phyloP scores from a whole-genome alignment of 2,888 invertebrate species.

The Tipula unca region DNA sequence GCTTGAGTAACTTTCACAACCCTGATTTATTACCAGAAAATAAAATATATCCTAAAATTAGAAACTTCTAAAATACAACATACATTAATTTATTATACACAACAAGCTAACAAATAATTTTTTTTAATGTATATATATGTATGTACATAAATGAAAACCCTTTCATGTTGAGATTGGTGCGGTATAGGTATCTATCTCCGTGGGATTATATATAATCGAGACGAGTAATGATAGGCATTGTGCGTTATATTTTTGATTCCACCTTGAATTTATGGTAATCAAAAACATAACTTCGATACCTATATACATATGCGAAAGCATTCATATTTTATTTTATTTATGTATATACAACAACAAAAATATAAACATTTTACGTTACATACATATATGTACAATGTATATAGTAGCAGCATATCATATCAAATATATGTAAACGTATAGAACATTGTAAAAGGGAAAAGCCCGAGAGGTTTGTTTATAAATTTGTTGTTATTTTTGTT shows the following conservation, averaged over 20 bases:
- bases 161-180: too few species aligned
- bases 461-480: neutral
- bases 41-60: neutral
- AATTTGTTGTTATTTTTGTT: neutral
- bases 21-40: neutral
- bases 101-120: neutral
- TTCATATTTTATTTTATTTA: neutral
- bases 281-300: neutral
- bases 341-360: neutral
- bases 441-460: too few species aligned
- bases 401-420: neutral
- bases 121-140: too few species aligned
- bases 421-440: too few species aligned
- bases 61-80: neutral
- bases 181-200: neutral
- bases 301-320: neutral
- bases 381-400: neutral
- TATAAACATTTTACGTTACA: neutral
- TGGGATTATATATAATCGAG: neutral
- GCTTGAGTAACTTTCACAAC: neutral
- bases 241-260: neutral
- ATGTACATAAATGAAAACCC: neutral
- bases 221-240: neutral
- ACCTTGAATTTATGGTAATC: neutral
- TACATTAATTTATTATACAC: neutral